A percentile compares a stretch with the other conserved stretches of the same genome.
These are phyloP conservation scores for Pristionchus japonicus DNA, from an alignment of 2,888 invertebrate genomes.

Conservation along the genomic window DNA sequence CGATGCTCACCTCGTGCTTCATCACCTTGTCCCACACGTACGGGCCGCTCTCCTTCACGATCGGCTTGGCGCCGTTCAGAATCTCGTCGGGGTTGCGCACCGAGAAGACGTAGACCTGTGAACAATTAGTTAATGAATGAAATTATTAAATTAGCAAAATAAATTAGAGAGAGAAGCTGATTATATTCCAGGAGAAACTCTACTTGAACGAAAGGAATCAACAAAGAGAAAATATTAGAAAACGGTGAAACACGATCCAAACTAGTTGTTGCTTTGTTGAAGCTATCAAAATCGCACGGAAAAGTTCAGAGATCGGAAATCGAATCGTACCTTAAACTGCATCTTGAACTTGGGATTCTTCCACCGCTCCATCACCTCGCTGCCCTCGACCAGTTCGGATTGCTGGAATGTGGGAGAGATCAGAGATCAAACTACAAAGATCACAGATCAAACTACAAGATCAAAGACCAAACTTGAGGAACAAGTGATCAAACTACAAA, in stretches of 20 bases:
- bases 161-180: neutral
- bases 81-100: constrained; percentile 74
- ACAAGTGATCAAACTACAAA: constrained; percentile 17
- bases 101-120: constrained; percentile 68
- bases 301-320: neutral
- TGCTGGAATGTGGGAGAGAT: constrained; percentile 58
- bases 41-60: constrained; percentile 70
- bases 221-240: neutral
- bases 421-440: constrained; percentile 5
- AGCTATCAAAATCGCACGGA: neutral
- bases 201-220: neutral
- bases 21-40: constrained; percentile 73
- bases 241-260: neutral
- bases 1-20: constrained; percentile 61
- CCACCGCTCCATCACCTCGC: constrained; percentile 69
- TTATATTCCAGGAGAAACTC: neutral
- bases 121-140: neutral
- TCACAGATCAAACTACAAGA: neutral
- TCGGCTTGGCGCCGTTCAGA: constrained; percentile 68
- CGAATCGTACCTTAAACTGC: constrained; percentile 53
- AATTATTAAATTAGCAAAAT: neutral
- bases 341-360: constrained; percentile 68
- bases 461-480: constrained; percentile 20
- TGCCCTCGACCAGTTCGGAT: constrained; percentile 63
- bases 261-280: neutral